Percentiles rank a stretch among this genome's conserved stretches.
Evolutionary conservation across 2,888 invertebrate species (phyloP).

Genomic region (Charanyca ferruginea): DNA sequence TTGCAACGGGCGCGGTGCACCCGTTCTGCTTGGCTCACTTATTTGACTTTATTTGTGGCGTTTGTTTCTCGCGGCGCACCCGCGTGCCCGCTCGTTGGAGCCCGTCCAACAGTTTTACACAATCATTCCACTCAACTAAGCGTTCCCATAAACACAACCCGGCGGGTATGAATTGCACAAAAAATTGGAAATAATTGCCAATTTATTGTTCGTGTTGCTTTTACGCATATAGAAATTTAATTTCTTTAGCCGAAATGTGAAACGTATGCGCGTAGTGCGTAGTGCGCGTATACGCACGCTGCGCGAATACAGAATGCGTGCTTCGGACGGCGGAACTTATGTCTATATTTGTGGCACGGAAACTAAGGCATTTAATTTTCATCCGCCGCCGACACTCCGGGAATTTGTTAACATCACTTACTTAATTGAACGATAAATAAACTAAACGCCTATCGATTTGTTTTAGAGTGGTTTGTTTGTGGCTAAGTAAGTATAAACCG

Average conservation of each 20-base stretch:
- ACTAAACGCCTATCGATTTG: slow-evolving; percentile 48
- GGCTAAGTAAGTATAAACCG: too few relatives aligned
- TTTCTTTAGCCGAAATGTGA: slow-evolving; percentile 59
- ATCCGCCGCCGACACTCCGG: slow-evolving; percentile 46
- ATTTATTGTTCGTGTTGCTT: slow-evolving; percentile 80
- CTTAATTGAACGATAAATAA: slow-evolving; percentile 60
- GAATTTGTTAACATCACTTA: slow-evolving; percentile 60
- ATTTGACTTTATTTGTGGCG: slow-evolving; percentile 90
- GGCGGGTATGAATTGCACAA: slow-evolving; percentile 89
- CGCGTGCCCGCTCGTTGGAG: slow-evolving; percentile 83
- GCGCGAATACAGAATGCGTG: slow-evolving; percentile 42
- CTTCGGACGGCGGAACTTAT: slow-evolving; percentile 34
- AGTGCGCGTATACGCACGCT: slow-evolving; percentile 33
- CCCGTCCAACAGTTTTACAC: slow-evolving; percentile 90
- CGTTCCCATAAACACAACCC: slow-evolving; percentile 90
- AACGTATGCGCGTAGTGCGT: slow-evolving; percentile 33
- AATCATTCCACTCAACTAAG: slow-evolving; percentile 91
- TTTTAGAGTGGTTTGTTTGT: too few relatives aligned
- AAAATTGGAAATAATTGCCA: slow-evolving; percentile 89
- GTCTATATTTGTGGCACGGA: slow-evolving; percentile 61
- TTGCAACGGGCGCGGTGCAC: slow-evolving; percentile 61
- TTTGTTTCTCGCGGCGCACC: slow-evolving; percentile 81
- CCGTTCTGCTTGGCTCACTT: slow-evolving; percentile 81
- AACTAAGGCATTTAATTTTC: slow-evolving; percentile 59
- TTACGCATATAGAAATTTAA: slow-evolving; percentile 78